Evolutionary conservation across 2,888 invertebrate species (phyloP).

Genomic region (Spodoptera exigua): DNA sequence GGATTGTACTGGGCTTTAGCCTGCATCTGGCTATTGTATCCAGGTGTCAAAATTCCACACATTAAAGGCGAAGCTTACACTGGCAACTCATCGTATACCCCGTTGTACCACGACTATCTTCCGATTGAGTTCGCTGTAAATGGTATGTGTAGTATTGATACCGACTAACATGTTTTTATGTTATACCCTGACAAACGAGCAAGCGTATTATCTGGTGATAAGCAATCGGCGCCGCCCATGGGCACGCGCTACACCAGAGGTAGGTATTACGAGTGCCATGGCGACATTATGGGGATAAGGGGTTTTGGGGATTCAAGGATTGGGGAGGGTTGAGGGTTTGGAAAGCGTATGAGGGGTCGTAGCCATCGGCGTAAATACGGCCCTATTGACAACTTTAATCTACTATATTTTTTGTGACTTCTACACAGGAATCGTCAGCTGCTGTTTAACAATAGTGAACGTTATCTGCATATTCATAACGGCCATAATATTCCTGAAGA

Average conservation of each 20-base stretch:
- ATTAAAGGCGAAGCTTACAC: constrained; percentile 91
- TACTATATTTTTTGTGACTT: background rate
- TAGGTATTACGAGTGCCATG: no score
- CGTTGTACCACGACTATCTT: constrained; percentile 92
- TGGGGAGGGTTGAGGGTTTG: no score
- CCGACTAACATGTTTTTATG: no score
- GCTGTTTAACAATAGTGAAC: constrained; percentile 94
- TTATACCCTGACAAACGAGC: no score
- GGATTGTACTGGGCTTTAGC: constrained; percentile 93
- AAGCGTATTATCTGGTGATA: no score
- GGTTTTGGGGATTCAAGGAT: no score
- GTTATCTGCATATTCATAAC: constrained; percentile 95
- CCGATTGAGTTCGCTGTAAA: constrained; percentile 94
- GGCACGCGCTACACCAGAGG: no score
- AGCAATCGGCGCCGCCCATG: no score
- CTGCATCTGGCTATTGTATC: constrained; percentile 92
- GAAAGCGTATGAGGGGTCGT: no score
- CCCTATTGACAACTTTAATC: background rate
- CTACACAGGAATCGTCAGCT: constrained; percentile 91
- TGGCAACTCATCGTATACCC: constrained; percentile 91
- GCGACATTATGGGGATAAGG: no score
- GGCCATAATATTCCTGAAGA: constrained; percentile 94
- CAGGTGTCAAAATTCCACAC: constrained; percentile 91
- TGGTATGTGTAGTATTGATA: constrained; percentile 79
- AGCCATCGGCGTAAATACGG: no score